These are phyloP conservation scores for Andinoacara biseriatus DNA, from an alignment of 2,113 vertebrate species.

Conservation along the genomic window DNA sequence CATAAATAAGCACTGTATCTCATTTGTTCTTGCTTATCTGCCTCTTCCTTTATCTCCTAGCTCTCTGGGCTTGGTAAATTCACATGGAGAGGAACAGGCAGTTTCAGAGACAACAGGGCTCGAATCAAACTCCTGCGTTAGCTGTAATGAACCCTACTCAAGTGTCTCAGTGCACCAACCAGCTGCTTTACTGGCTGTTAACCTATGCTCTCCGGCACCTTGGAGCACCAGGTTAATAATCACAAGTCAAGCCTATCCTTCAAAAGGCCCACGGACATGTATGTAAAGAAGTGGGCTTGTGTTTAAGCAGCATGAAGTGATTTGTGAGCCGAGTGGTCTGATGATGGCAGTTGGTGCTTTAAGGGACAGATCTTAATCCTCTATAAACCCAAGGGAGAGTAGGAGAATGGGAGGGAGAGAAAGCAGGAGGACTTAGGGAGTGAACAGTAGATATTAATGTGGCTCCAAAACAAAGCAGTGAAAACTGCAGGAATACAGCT, in stretches of 20 bases:
- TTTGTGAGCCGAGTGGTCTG: conserved; percentile 43
- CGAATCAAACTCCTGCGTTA: neutral
- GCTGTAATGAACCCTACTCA: neutral
- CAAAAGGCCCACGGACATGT: conserved; percentile 28
- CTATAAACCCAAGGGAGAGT: conserved; percentile 18
- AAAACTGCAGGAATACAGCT: conserved; percentile 33
- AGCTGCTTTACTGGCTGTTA: conserved; percentile 54
- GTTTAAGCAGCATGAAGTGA: conserved; percentile 57
- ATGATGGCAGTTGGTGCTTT: conserved; percentile 39
- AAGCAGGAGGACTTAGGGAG: conserved; percentile 41
- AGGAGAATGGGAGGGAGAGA: neutral
- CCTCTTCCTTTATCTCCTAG: neutral
- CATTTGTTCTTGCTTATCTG: conserved; percentile 13
- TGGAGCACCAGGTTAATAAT: conserved; percentile 51
- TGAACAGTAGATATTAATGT: conserved; percentile 51
- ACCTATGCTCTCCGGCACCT: conserved; percentile 30
- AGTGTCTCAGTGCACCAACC: conserved; percentile 20
- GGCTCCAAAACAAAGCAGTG: conserved; percentile 54
- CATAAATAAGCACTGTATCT: conserved; percentile 10
- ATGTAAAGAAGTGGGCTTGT: conserved; percentile 32
- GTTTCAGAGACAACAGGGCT: neutral
- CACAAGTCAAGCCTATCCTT: conserved; percentile 31
- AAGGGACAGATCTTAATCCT: conserved; percentile 62
- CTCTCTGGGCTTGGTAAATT: neutral
- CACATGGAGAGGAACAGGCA: neutral